Conservation (phyloP, 2,113 vertebrate genomes). For the Mellivora capensis region DNA sequence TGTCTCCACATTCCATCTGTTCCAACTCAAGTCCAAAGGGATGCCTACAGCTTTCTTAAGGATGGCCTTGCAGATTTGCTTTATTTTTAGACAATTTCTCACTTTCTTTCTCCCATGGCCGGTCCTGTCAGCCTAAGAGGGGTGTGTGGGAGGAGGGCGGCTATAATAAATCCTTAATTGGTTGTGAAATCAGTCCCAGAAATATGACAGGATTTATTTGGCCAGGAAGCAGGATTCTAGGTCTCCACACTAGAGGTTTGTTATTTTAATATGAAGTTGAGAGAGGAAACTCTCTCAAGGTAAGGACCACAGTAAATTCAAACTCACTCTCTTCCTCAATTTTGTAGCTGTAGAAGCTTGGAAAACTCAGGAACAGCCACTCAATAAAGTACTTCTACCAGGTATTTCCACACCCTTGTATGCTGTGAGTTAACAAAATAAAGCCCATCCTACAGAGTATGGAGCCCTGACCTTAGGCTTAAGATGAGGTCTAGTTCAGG, state of each 20-base stretch:
- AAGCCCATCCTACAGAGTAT: rapidly evolving
- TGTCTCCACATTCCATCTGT: conserved; percentile 54
- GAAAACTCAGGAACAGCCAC: background rate
- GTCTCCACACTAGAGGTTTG: conserved; percentile 64
- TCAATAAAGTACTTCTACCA: background rate
- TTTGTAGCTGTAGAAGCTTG: background rate
- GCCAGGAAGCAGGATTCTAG: conserved; percentile 69
- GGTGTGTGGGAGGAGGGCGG: background rate
- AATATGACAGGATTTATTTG: conserved; percentile 65
- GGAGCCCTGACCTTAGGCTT: background rate
- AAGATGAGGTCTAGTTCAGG: background rate
- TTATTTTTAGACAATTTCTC: conserved; percentile 55
- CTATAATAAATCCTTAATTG: conserved; percentile 75
- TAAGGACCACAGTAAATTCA: conserved; percentile 60
- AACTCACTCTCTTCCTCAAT: background rate
- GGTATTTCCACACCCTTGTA: background rate
- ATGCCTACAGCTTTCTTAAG: background rate
- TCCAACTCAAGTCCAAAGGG: conserved; percentile 14
- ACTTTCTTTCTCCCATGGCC: conserved; percentile 15
- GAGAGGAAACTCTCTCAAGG: conserved; percentile 66
- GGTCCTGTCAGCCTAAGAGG: background rate
- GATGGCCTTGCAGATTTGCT: background rate
- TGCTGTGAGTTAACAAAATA: background rate
- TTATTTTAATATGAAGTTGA: conserved; percentile 69
- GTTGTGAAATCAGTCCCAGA: conserved; percentile 66